phyloP scores from a whole-genome alignment of 1,140 invertebrate genomes.

The Trachymyrmex septentrionalis region DNA sequence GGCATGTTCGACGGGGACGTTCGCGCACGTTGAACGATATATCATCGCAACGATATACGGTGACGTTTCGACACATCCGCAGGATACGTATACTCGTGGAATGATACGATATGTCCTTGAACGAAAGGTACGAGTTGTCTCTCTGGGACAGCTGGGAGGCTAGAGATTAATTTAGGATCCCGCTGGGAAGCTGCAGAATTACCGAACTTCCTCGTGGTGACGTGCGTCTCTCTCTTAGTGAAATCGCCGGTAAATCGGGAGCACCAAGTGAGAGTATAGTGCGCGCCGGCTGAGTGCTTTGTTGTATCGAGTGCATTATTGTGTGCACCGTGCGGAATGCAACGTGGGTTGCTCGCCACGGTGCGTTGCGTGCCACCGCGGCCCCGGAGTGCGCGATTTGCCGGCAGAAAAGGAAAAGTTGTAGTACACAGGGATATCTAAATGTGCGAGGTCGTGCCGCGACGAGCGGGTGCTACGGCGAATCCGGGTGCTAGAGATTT shows the following conservation, averaged over 20 bases:
- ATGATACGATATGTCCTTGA: constrained; percentile 8
- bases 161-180: constrained; percentile 1
- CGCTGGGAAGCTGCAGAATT: background rate
- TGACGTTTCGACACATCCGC: constrained; percentile 8
- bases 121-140: background rate
- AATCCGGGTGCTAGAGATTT: background rate
- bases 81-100: background rate
- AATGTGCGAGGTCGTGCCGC: constrained; percentile 53
- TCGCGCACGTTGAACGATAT: constrained; percentile 32
- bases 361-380: constrained; percentile 55
- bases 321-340: background rate
- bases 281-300: constrained; percentile 24
- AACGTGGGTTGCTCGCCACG: constrained; percentile 17
- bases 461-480: constrained; percentile 29
- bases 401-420: constrained; percentile 52
- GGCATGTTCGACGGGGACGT: constrained; percentile 70
- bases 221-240: background rate
- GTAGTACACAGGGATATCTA: constrained; percentile 55
- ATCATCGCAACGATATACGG: background rate
- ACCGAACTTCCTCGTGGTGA: background rate
- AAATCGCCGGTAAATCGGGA: constrained; percentile 1
- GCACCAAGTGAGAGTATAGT: constrained; percentile 37
- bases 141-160: too few relatives aligned
- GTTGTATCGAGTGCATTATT: constrained; percentile 38
- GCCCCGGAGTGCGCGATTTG: constrained; percentile 49